Evolutionary conservation across 2,888 invertebrate species (phyloP).

Genomic region (Agrotis ipsilon): DNA sequence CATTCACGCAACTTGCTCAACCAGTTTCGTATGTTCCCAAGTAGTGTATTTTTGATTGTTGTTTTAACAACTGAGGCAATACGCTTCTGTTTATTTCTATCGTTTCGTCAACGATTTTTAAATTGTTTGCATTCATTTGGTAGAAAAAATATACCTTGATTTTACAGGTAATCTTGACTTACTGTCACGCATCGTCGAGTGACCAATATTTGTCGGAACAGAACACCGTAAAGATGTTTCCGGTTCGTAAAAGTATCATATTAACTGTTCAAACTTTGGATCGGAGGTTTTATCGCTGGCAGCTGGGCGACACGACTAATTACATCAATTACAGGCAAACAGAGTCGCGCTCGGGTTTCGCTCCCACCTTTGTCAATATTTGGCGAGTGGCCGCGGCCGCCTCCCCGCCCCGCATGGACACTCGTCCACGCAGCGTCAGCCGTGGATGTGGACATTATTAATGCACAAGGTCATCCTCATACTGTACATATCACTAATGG

Average conservation of each 20-base stretch:
- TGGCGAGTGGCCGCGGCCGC: constrained; percentile 73
- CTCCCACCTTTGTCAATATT: constrained; percentile 90
- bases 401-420: constrained; percentile 60
- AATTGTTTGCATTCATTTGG: constrained; percentile 46
- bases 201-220: constrained; percentile 88
- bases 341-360: constrained; percentile 85
- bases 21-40: constrained; percentile 6
- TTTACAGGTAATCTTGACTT: constrained; percentile 75
- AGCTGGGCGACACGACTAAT: constrained; percentile 91
- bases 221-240: constrained; percentile 89
- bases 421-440: constrained; percentile 46
- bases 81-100: constrained; percentile 44
- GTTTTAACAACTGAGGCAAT: constrained; percentile 55
- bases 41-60: constrained; percentile 30
- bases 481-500: constrained; percentile 33
- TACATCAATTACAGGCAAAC: constrained; percentile 91
- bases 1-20: constrained; percentile 5
- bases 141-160: constrained; percentile 42
- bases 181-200: constrained; percentile 87
- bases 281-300: constrained; percentile 80
- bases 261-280: constrained; percentile 86
- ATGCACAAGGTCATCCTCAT: constrained; percentile 52
- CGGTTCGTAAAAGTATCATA: constrained; percentile 89
- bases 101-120: constrained; percentile 49
- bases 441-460: constrained; percentile 40